Base-by-base conservation (phyloP, 1,140 invertebrate genomes). In the Ips nitidus region DNA sequence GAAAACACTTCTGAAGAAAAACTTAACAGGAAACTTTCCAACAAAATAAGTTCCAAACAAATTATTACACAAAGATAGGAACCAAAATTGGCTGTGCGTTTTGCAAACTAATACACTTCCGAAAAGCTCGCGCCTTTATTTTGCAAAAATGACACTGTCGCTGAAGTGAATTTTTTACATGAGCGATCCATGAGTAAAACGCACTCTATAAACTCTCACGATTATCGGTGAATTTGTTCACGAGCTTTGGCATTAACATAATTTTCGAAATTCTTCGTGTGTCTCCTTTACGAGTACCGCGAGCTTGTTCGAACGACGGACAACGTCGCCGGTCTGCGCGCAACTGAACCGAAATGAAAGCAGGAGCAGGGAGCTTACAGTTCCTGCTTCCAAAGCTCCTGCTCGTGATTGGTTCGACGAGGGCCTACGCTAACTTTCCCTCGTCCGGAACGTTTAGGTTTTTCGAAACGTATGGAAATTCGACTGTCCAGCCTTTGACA, bases 271-370 rank as follows among this genome's bases (percentile, higher is more conserved):
- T 8, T 50, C 1, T 50, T 50, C 45, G 6, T 50, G 45, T 50
- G 22, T 50, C 22, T 50, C 45, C 7, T 8, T 22, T 6, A 50
- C 45, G 45, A 50, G 6, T 50, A 50, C 22, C 45, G 22, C 45
- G 45, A 3, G 22, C 45, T 50, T 2, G 45, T 50, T 6, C 22
- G 22, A 22, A 50, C 2, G 45, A 36, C 64, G 22, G 47, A 58
- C 38, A 40, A 47, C 40, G 55, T 58, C 45, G 64, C 64, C 64
- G 66, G 66, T 62, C 66, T 62, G 59, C 57, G 66, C 66, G 66
- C 66, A 60, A 69, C 66, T 69, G 66, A 69, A 69, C 45, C 43
- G 38, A 60, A 69, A 58, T 69, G 66, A 69, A 69, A 41, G 66
- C 66, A 61, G 66, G 66, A 69, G 59, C 66, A 62, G 57, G 52